A percentile compares a stretch with the other conserved stretches of the same genome.
Evolutionary conservation across 2,113 vertebrate genomes (phyloP).

Genomic region (Plestiodon gilberti): DNA sequence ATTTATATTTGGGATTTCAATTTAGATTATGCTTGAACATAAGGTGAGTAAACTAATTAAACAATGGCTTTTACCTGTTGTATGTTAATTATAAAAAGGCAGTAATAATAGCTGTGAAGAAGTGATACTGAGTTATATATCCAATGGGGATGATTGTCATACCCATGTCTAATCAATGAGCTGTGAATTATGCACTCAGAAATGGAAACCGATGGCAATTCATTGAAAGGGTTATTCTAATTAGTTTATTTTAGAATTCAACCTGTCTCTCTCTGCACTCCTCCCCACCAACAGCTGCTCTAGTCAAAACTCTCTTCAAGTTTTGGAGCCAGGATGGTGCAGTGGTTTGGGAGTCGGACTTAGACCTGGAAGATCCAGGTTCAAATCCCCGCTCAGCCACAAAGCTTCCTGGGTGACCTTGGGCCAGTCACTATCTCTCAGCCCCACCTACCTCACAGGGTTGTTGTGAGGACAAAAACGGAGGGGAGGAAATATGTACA

Average conservation of each 20-base stretch:
- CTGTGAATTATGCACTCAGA: background rate
- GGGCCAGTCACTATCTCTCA: no score
- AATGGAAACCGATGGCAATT: background rate
- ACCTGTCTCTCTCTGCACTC: background rate
- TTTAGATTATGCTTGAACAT: conserved; percentile 45
- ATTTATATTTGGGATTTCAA: conserved; percentile 47
- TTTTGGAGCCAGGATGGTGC: no score
- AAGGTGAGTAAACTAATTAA: conserved; percentile 34
- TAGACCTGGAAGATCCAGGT: no score
- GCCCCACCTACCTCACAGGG: no score
- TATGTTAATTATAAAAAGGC: background rate
- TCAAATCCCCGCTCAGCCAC: no score
- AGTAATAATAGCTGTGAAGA: background rate
- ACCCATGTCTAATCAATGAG: background rate
- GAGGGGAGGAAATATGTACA: no score
- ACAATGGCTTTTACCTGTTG: background rate
- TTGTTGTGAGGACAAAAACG: no score
- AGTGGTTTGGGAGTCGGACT: no score
- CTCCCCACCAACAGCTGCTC: background rate
- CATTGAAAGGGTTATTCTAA: background rate
- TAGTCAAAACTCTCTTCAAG: background rate
- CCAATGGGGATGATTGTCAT: background rate
- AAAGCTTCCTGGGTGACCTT: no score
- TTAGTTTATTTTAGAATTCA: background rate
- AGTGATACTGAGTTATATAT: background rate